Evolutionary conservation across 2,113 vertebrate species (phyloP).

Genomic region (Pseudolaguvia tuberculata): DNA sequence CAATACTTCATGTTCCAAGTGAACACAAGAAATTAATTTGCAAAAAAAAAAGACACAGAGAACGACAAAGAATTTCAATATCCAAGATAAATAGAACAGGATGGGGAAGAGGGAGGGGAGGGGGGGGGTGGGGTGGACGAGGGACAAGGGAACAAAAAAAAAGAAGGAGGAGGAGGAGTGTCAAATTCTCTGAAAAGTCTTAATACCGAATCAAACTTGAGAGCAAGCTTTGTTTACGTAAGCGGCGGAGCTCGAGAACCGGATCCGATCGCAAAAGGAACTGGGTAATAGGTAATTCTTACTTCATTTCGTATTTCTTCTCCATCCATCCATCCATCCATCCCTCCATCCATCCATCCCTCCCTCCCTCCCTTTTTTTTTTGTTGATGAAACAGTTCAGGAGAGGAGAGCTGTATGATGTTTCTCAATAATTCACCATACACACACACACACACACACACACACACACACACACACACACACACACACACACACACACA

Average conservation of each 20-base stretch:
- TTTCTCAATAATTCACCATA: constrained; percentile 43
- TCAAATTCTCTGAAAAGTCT: constrained; percentile 45
- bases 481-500: constrained; percentile 34
- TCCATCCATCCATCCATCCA: too few species aligned
- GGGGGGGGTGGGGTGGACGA: background rate
- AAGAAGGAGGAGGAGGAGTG: background rate
- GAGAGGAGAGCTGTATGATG: constrained; percentile 31
- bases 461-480: constrained; percentile 4
- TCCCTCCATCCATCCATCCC: too few species aligned
- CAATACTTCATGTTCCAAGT: constrained; percentile 42
- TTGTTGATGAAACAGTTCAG: constrained; percentile 30
- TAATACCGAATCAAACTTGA: constrained; percentile 49
- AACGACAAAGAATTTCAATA: constrained; percentile 39
- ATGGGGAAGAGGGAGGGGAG: background rate
- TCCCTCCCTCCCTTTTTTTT: constrained; percentile 10
- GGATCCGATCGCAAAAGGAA: constrained; percentile 39
- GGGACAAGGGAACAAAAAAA: background rate
- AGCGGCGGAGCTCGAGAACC: constrained; percentile 32
- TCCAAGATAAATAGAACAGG: constrained; percentile 43
- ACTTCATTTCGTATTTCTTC: background rate
- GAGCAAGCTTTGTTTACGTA: constrained; percentile 52
- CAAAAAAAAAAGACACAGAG: constrained; percentile 36
- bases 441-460: too few species aligned
- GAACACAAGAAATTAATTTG: constrained; percentile 46
- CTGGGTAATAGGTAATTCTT: constrained; percentile 48